These are phyloP conservation scores for Collichthys lucidus DNA, from an alignment of 2,113 vertebrate species.

Conservation along the genomic window DNA sequence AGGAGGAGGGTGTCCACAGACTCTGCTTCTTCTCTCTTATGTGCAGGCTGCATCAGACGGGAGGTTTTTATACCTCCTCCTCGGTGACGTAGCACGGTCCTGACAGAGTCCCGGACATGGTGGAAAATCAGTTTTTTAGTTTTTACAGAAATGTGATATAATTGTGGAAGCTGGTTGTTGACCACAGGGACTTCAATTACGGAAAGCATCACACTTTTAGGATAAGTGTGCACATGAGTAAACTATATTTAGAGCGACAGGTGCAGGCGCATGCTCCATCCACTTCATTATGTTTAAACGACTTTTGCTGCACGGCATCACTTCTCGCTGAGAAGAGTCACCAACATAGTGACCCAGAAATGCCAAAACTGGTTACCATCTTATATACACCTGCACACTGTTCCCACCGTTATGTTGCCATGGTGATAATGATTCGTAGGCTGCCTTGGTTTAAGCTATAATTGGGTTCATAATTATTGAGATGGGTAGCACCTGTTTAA, in stretches of 20 bases:
- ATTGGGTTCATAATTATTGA: background rate
- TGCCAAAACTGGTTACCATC: too few species aligned
- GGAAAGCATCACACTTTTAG: background rate
- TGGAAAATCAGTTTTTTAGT: background rate
- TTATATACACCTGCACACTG: background rate
- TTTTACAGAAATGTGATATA: background rate
- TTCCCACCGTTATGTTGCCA: constrained; percentile 10
- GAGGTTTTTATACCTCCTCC: constrained; percentile 74
- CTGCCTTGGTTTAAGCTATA: background rate
- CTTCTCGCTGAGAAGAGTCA: background rate
- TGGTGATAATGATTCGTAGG: background rate
- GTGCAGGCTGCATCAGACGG: constrained; percentile 54
- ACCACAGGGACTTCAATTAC: background rate
- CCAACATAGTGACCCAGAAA: background rate
- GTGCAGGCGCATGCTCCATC: constrained; percentile 1
- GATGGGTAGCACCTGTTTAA: too few species aligned
- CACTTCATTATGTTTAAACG: too few species aligned
- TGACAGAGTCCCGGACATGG: background rate
- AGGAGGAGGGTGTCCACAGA: constrained; percentile 39
- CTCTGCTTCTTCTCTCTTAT: constrained; percentile 57
- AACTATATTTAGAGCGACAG: background rate
- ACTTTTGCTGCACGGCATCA: background rate
- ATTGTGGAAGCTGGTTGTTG: background rate
- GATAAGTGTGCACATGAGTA: background rate
- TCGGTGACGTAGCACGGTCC: constrained; percentile 59